Percentiles rank a stretch among this genome's conserved stretches.
These are phyloP conservation scores for Ptychobarbus kaznakovi DNA, from an alignment of 2,797 vertebrate species.

Conservation along the genomic window DNA sequence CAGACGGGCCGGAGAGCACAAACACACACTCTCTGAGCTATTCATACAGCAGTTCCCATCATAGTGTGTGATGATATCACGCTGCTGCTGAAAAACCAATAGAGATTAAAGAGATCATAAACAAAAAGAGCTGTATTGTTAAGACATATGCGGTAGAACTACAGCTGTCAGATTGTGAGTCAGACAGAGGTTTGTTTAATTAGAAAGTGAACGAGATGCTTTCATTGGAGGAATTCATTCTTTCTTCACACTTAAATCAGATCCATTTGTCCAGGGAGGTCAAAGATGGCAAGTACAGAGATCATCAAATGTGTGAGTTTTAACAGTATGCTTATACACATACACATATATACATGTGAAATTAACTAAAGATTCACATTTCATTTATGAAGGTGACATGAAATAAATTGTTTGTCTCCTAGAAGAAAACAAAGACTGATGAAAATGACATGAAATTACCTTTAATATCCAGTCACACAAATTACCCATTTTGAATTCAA, in stretches of 20 bases:
- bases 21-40: slow-evolving; percentile 30
- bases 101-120: slow-evolving; percentile 2
- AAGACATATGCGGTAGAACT: not conserved
- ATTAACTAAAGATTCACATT: too few relatives aligned
- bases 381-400: too few relatives aligned
- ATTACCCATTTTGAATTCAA: too few relatives aligned
- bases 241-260: not conserved
- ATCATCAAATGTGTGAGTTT: too few relatives aligned
- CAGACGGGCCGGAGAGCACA: slow-evolving; percentile 44
- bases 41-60: slow-evolving; percentile 45
- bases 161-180: not conserved
- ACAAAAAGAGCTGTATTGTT: slow-evolving; percentile 26
- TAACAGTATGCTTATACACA: too few relatives aligned
- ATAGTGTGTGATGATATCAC: slow-evolving; percentile 16
- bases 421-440: too few relatives aligned
- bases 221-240: not conserved
- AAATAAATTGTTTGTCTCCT: too few relatives aligned
- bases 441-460: too few relatives aligned
- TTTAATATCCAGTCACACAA: too few relatives aligned
- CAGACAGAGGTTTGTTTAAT: not conserved
- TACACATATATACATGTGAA: too few relatives aligned
- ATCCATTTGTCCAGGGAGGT: not conserved
- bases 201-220: not conserved
- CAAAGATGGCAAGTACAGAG: not conserved
- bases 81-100: slow-evolving; percentile 1